Evolutionary conservation across 2,797 vertebrate genomes (phyloP).

Genomic region (Thripadectes ignobilis): DNA sequence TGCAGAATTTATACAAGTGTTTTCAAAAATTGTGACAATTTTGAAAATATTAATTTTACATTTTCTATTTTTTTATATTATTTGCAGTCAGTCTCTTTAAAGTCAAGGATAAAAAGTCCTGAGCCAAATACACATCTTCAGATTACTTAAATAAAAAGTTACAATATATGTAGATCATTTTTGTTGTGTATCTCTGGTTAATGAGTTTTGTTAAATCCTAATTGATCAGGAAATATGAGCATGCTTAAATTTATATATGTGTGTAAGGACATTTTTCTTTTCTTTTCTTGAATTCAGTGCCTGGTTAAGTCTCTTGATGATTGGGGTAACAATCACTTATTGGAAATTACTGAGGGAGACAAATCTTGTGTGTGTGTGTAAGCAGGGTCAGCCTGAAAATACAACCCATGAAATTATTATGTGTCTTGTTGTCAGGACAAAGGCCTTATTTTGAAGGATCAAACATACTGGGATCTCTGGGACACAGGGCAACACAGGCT

Average conservation of each 20-base stretch:
- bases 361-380: fast-evolving
- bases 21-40: slow-evolving; percentile 28
- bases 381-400: neutral
- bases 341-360: neutral
- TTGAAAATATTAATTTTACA: slow-evolving; percentile 17
- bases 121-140: slow-evolving; percentile 16
- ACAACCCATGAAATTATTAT: fast-evolving
- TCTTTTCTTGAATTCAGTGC: neutral
- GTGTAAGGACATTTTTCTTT: neutral
- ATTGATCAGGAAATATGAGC: neutral
- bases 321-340: fast-evolving
- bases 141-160: slow-evolving; percentile 53
- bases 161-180: neutral
- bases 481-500: neutral
- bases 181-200: neutral
- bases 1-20: slow-evolving; percentile 1
- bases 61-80: slow-evolving; percentile 34
- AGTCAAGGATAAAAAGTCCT: slow-evolving; percentile 11
- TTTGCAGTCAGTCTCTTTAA: slow-evolving; percentile 34
- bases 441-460: neutral
- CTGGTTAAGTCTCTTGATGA: neutral
- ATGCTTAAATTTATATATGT: neutral
- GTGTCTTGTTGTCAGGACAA: neutral
- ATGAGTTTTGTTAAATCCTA: neutral
- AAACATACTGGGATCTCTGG: fast-evolving